Conservation (phyloP, 2,113 vertebrate species). For the Rhabdomys dilectus region DNA sequence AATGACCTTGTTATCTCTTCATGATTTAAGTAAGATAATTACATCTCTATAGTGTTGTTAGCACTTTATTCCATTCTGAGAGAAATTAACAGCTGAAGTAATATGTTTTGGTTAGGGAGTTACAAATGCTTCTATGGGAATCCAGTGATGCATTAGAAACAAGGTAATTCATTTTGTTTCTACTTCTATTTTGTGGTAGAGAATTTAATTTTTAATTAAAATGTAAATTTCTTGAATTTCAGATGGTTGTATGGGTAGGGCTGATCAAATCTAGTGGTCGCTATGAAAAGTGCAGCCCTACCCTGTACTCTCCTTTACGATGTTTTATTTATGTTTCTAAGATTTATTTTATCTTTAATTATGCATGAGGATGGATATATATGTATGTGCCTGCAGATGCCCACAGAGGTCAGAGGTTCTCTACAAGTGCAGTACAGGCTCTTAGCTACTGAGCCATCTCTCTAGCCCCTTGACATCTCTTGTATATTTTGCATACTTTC, state of each 20-base stretch:
- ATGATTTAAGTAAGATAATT: conserved; percentile 3
- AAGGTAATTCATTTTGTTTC: not conserved
- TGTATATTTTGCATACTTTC: not conserved
- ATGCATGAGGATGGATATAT: not conserved
- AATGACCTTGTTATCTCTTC: not conserved
- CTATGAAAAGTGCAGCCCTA: not conserved
- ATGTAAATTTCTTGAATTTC: not conserved
- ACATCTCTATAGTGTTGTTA: not conserved
- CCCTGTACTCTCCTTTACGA: not conserved
- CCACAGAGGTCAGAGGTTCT: not conserved
- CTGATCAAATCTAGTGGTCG: not conserved
- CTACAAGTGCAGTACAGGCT: not conserved
- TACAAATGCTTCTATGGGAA: not conserved
- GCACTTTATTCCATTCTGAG: not conserved
- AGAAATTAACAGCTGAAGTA: not conserved
- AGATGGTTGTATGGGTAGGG: not conserved
- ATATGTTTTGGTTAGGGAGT: not conserved
- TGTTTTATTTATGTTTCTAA: not conserved
- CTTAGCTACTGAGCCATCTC: not conserved
- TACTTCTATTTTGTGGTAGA: not conserved
- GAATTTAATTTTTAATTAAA: not conserved
- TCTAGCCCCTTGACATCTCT: not conserved
- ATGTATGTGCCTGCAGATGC: not conserved
- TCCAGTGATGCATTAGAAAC: not conserved
- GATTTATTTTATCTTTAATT: not conserved